These are phyloP conservation scores for Drosophila dunni DNA, from an alignment of 1,140 invertebrate species.

Conservation along the genomic window DNA sequence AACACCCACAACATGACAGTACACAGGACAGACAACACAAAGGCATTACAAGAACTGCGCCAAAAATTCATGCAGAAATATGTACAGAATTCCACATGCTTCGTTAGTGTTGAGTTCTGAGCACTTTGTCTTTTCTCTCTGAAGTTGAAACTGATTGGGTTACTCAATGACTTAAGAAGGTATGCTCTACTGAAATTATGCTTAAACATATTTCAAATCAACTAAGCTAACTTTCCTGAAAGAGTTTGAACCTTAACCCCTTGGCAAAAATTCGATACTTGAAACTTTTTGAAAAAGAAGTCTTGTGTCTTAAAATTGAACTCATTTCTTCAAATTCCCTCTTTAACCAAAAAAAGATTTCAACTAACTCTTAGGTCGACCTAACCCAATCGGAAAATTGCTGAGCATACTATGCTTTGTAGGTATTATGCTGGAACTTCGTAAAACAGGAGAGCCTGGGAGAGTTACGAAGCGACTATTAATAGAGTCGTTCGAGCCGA, in stretches of 20 bases:
- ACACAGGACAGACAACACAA: not conserved
- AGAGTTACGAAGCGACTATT: slow-evolving; percentile 56
- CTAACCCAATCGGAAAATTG: slow-evolving; percentile 62
- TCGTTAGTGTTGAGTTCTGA: not conserved
- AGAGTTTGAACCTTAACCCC: no score
- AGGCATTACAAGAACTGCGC: slow-evolving; percentile 31
- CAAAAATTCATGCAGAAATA: slow-evolving; percentile 40
- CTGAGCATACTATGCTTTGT: slow-evolving; percentile 34
- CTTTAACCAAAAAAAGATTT: no score
- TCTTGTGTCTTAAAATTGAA: no score
- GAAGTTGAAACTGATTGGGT: not conserved
- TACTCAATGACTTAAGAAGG: not conserved
- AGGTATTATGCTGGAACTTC: slow-evolving; percentile 25
- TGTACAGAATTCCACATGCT: slow-evolving; percentile 17
- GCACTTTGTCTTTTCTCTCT: slow-evolving; percentile 1
- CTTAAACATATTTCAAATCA: no score
- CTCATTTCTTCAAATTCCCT: no score
- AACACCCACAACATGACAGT: slow-evolving; percentile 37
- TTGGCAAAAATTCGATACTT: no score
- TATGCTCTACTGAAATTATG: not conserved
- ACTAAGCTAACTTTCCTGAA: no score
- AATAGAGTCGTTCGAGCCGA: slow-evolving; percentile 74
- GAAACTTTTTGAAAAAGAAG: no score
- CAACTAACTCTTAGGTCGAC: slow-evolving; percentile 41
- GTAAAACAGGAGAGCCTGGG: not conserved